Evolutionary conservation across 2,888 invertebrate genomes (phyloP), one percentile per base, ranked within the genome.

Genomic region (Dasypolia templi): DNA sequence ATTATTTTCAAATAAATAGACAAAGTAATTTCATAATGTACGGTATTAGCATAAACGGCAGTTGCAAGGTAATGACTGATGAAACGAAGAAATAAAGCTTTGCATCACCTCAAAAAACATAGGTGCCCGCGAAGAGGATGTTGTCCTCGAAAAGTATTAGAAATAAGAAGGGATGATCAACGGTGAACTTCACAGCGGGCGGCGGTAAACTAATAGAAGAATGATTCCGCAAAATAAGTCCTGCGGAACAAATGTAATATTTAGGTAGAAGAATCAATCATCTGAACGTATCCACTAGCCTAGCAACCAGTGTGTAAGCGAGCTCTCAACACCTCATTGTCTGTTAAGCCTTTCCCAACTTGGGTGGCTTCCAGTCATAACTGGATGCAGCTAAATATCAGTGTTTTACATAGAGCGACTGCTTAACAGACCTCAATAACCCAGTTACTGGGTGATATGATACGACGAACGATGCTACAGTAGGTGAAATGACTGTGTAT

Each of bases 71-170:
- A 17, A 56, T 79, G 64, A 56, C 29, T 51, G 55, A 65, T 79
- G 39, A 49, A 79, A 64, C 49, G 39, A 46, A 62, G 53, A 56
- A 83, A 46, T 51, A 26, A 66, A 55, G 26, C 59, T 46, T 51
- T 56, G 58, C 26, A 63, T 84, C 79, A 80, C 81, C 81, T 84
- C 75, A 84, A 67, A 14, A 32, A 55, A 44, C 29, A 46, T 56
- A 79, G 53, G 87, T 89, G 58, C 89, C 89, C 72, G 81, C 76
- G 58, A 88, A 87, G 26, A 87, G 56, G 53, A 84, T 75, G 73
- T 77, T 84, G 70, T 89, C 89, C 59, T 84, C 68, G 29, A 79
- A 77, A 14, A 89, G 74, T 51, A 87, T 87, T 2, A 78, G 4
- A 72, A 82, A 87, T 26, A 85, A 73, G 72, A 88, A 87, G 9